Percentiles rank a stretch among this genome's conserved stretches.
These are phyloP conservation scores for Alentia gelatinosa DNA, from an alignment of 2,888 invertebrate species.

Conservation along the genomic window DNA sequence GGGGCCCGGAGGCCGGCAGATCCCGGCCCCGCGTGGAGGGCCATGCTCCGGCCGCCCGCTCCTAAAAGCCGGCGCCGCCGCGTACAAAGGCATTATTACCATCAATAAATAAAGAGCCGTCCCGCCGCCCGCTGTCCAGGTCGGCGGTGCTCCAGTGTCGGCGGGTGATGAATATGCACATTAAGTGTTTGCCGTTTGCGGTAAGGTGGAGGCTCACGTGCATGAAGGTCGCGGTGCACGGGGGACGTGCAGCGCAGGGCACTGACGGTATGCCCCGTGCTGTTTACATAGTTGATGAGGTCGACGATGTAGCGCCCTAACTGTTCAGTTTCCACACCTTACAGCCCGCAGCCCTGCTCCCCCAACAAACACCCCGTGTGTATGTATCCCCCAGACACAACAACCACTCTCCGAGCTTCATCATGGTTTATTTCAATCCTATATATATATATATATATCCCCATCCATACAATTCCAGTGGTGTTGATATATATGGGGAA, in stretches of 20 bases:
- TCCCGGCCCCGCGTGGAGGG: background rate
- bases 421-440: no score
- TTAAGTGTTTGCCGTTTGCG: slow-evolving; percentile 9
- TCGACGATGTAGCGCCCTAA: background rate
- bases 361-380: background rate
- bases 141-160: background rate
- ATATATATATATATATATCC: no score
- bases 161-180: slow-evolving; percentile 2
- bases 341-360: no score
- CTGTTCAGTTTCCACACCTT: background rate
- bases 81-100: slow-evolving; percentile 30
- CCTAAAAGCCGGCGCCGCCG: background rate
- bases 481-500: no score
- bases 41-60: background rate
- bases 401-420: background rate
- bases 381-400: background rate
- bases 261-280: background rate
- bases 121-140: background rate
- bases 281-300: slow-evolving; percentile 36
- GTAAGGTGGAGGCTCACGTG: background rate
- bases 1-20: background rate
- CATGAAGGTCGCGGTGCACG: background rate
- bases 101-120: slow-evolving; percentile 4
- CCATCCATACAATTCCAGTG: no score
- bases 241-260: background rate